Evolutionary conservation across 2,113 vertebrate species (phyloP), one percentile per base, ranked within the genome.

Genomic region (Bos taurus): DNA sequence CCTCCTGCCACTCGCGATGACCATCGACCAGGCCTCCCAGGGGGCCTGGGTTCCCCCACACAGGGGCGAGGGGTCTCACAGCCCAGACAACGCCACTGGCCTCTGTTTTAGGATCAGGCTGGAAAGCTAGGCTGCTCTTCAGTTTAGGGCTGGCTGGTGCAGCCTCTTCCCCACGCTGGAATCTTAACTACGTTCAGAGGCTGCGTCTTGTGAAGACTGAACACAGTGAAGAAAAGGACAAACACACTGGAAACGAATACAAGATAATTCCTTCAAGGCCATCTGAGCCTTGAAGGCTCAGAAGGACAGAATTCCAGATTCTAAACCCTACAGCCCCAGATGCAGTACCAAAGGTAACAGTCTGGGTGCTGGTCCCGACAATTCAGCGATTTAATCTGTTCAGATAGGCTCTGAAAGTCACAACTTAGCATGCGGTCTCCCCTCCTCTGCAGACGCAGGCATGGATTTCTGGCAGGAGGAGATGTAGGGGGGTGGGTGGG

Each of bases 1-100:
- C 30, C 12, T 28, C 25, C 64, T 1, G 3, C 74, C 4, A 8
- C 2, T 7, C 0, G 8, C 5, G 54, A 48, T 5, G 2, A 23
- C 1, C 4, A 10, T 6, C 10, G 0, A 33, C 77, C 10, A 16
- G 28, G 64, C 21, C 7, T 40, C 50, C 48, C 33, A 54, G 77
- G 64, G 67, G 7, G n/a, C 0, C 67, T 14, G 54, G 40, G 19
- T 12, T 43, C 64, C 33, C 33, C 62, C 2, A 56, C 33, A n/a
- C 62, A 9, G 6, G 8, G 64, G 64, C 4, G 33, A 11, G 64
- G 33, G 64, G 15, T 43, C 8, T 62, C 33, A 25, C 28, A 21
- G 71, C 15, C 0, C 2, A 83, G 88, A 23, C 88, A 57, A 2
- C 1, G 12, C 88, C 62, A 9, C 28, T 23, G 14, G 43, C 36